Conservation (phyloP, 2,888 invertebrate species). For the Synergus gifuensis region DNA sequence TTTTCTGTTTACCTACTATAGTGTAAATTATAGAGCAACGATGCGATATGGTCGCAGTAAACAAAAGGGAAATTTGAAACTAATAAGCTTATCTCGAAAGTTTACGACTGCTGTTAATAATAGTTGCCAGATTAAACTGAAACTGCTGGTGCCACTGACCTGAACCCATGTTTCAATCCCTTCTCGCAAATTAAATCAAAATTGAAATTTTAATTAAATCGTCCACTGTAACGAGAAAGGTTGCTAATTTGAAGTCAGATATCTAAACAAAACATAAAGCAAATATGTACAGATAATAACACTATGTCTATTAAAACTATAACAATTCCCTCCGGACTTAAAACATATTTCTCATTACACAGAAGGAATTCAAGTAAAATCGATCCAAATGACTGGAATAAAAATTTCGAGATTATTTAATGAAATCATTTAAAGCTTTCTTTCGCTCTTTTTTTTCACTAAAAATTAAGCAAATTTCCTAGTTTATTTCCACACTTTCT, state of each 20-base stretch:
- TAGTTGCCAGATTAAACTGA: conserved; percentile 4
- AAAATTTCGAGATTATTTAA: not conserved
- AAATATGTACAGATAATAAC: not conserved
- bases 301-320: not conserved
- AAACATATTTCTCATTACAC: too few species aligned
- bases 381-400: too few species aligned
- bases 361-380: too few species aligned
- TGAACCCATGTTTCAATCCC: conserved; percentile 2
- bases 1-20: not conserved
- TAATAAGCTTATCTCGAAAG: conserved; percentile 39
- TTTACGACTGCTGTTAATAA: conserved; percentile 37
- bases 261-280: not conserved
- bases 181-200: conserved; percentile 11
- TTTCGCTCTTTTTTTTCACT: too few species aligned
- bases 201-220: conserved; percentile 14
- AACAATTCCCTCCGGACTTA: too few species aligned
- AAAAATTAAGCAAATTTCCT: not conserved
- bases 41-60: not conserved
- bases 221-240: not conserved
- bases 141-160: conserved; percentile 24
- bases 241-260: not conserved
- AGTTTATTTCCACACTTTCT: not conserved
- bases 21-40: not conserved
- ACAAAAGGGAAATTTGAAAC: conserved; percentile 37
- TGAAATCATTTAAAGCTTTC: too few species aligned